These are phyloP conservation scores for Cydia strobilella DNA, from an alignment of 1,140 invertebrate species.

Conservation along the genomic window DNA sequence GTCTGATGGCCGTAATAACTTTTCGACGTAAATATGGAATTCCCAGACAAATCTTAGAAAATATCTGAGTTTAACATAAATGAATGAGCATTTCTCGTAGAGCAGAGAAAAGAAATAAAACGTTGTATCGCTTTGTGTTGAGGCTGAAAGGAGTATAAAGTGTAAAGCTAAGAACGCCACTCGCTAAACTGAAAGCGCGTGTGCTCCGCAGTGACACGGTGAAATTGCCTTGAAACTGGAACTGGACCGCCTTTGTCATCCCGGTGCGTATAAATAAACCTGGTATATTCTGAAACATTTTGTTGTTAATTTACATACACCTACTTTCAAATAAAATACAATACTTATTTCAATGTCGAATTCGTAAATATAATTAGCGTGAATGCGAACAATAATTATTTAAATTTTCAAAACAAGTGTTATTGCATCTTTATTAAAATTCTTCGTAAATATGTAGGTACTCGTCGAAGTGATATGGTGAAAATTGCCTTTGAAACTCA, in stretches of 20 bases:
- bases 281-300: slow-evolving; percentile 8
- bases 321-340: neutral
- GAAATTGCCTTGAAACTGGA: slow-evolving; percentile 30
- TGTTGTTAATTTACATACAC: too few relatives aligned
- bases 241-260: slow-evolving; percentile 27
- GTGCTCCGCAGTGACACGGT: slow-evolving; percentile 24
- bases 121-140: slow-evolving; percentile 21
- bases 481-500: slow-evolving; percentile 45
- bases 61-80: slow-evolving; percentile 3
- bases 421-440: neutral
- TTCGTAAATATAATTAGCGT: neutral
- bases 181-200: slow-evolving; percentile 21
- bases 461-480: slow-evolving; percentile 33
- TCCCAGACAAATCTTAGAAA: neutral
- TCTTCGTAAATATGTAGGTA: neutral
- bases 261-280: neutral
- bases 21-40: neutral
- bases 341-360: neutral
- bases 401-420: neutral
- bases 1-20: neutral
- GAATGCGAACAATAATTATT: neutral
- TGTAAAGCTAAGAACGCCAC: slow-evolving; percentile 26
- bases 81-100: slow-evolving; percentile 11
- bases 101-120: slow-evolving; percentile 12
- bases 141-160: slow-evolving; percentile 25